Percentiles rank a stretch among this genome's conserved stretches.
Conservation (phyloP, 2,113 vertebrate species). For the Mobula hypostoma region DNA sequence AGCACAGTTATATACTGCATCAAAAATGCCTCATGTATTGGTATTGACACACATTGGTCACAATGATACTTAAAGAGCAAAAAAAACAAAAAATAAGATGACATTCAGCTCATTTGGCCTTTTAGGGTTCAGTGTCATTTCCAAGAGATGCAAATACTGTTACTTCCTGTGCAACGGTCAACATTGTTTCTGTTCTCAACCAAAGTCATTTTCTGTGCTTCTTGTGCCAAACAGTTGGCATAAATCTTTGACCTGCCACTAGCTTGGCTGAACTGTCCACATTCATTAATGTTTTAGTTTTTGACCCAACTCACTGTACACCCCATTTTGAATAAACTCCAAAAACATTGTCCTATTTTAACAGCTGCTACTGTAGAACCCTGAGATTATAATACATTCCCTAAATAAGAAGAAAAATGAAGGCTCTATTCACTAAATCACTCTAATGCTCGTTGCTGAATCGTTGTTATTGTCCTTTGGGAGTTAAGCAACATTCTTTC, state of each 20-base stretch:
- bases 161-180: slow-evolving; percentile 18
- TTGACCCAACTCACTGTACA: slow-evolving; percentile 32
- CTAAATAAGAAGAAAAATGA: slow-evolving; percentile 32
- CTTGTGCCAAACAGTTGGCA: slow-evolving; percentile 37
- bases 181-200: not conserved
- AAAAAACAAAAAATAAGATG: slow-evolving; percentile 2
- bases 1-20: not conserved
- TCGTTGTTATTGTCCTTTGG: slow-evolving; percentile 26
- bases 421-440: slow-evolving; percentile 32
- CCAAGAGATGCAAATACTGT: slow-evolving; percentile 10
- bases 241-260: slow-evolving; percentile 30
- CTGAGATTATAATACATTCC: slow-evolving; percentile 30
- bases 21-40: not conserved
- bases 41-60: not conserved
- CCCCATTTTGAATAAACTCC: slow-evolving; percentile 35
- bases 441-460: slow-evolving; percentile 14
- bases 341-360: not conserved
- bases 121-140: not conserved
- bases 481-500: slow-evolving; percentile 30
- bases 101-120: slow-evolving; percentile 7
- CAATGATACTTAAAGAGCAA: not conserved
- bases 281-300: slow-evolving; percentile 26
- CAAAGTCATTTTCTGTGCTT: not conserved
- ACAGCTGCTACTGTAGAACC: slow-evolving; percentile 34
- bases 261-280: slow-evolving; percentile 26